A percentile compares a stretch with the other conserved stretches of the same genome.
phyloP scores from a whole-genome alignment of 2,888 invertebrate species.

The Unio pictorum region DNA sequence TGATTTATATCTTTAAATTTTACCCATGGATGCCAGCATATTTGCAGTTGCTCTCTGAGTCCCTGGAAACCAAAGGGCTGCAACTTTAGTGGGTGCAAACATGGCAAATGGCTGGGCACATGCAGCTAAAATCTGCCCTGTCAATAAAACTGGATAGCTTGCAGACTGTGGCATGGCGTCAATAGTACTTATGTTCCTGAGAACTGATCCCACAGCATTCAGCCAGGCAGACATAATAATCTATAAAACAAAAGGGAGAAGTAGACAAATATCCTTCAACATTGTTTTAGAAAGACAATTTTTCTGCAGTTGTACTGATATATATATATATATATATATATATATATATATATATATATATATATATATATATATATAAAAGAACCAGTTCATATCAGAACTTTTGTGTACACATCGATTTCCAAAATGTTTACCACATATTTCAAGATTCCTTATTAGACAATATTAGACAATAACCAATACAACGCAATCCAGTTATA shows the following conservation, averaged over 20 bases:
- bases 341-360: no score
- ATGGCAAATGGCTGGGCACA: conserved; percentile 74
- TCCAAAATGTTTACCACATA: no score
- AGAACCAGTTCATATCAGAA: no score
- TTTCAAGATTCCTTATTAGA: no score
- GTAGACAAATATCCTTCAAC: not conserved
- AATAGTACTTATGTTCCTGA: conserved; percentile 69
- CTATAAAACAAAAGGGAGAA: conserved; percentile 49
- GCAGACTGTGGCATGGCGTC: conserved; percentile 45
- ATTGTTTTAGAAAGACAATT: no score
- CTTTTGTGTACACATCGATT: no score
- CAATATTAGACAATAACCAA: no score
- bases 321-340: no score
- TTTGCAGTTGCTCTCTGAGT: conserved; percentile 73
- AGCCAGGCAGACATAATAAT: conserved; percentile 71
- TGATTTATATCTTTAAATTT: conserved; percentile 9
- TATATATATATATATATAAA: no score
- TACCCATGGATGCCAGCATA: conserved; percentile 71
- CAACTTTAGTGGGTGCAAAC: conserved; percentile 74
- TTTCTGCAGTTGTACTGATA: no score
- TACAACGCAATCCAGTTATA: no score
- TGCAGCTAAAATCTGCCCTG: conserved; percentile 73
- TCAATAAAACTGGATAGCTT: conserved; percentile 56
- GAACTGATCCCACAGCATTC: conserved; percentile 71
- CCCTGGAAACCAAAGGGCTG: conserved; percentile 73